Evolutionary conservation across 2,113 vertebrate species (phyloP).

Genomic region (Microtus ochrogaster): DNA sequence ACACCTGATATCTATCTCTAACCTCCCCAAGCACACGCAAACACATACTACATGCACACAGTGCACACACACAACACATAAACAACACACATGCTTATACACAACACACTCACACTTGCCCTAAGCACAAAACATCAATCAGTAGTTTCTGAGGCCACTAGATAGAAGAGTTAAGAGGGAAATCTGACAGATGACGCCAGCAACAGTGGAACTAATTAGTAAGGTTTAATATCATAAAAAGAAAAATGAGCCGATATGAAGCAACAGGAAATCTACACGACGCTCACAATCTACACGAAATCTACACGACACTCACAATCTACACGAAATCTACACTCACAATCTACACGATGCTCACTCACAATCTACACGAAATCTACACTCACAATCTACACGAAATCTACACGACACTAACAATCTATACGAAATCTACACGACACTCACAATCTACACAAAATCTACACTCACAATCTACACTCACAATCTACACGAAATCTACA

Average conservation of each 20-base stretch:
- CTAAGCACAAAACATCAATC: not conserved
- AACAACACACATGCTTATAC: not conserved
- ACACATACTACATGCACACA: not conserved
- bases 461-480: no score
- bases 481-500: no score
- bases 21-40: not conserved
- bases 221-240: not conserved
- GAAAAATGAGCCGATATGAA: not conserved
- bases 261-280: no score
- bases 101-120: not conserved
- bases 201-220: not conserved
- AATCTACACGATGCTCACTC: no score
- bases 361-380: no score
- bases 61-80: not conserved
- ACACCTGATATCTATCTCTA: not conserved
- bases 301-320: no score
- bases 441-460: no score
- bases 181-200: not conserved
- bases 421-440: no score
- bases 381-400: no score
- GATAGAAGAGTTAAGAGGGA: not conserved
- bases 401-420: no score
- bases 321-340: not conserved
- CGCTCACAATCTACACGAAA: no score
- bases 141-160: not conserved